These are phyloP conservation scores for Sapayoa aenigma DNA, from an alignment of 2,113 vertebrate genomes.

Conservation along the genomic window DNA sequence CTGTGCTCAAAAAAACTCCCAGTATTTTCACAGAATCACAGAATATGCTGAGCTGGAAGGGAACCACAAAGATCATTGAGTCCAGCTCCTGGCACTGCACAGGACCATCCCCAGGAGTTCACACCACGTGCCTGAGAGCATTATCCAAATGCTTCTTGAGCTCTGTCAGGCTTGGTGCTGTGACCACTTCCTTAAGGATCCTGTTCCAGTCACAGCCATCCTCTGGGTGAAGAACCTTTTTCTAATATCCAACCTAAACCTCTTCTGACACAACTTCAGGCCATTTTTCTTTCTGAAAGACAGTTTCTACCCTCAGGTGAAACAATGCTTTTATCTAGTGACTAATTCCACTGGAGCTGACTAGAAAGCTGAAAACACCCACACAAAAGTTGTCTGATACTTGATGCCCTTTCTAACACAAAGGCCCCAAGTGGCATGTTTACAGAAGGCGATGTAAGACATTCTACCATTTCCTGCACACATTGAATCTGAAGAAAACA, in stretches of 20 bases:
- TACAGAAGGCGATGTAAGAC: neutral
- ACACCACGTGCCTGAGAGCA: neutral
- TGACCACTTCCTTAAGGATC: neutral
- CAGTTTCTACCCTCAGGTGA: neutral
- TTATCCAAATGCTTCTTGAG: neutral
- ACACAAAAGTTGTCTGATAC: neutral
- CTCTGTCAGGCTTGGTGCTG: neutral
- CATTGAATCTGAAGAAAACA: neutral
- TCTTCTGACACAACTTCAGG: neutral
- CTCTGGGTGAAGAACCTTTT: neutral
- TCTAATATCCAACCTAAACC: neutral
- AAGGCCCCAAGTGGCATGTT: neutral
- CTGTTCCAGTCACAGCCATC: neutral
- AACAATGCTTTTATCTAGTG: neutral
- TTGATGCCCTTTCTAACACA: neutral
- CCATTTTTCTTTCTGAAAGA: neutral
- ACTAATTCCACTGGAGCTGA: neutral
- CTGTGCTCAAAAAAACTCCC: neutral
- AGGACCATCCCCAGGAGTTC: neutral
- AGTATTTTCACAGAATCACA: neutral
- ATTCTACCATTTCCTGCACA: neutral
- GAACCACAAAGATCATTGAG: neutral
- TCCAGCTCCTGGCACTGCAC: neutral
- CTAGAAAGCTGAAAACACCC: neutral
- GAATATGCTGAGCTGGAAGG: neutral